These are phyloP conservation scores for Lepidocyrtinus sp. DNA, from an alignment of 2,888 invertebrate species.

Conservation along the genomic window DNA sequence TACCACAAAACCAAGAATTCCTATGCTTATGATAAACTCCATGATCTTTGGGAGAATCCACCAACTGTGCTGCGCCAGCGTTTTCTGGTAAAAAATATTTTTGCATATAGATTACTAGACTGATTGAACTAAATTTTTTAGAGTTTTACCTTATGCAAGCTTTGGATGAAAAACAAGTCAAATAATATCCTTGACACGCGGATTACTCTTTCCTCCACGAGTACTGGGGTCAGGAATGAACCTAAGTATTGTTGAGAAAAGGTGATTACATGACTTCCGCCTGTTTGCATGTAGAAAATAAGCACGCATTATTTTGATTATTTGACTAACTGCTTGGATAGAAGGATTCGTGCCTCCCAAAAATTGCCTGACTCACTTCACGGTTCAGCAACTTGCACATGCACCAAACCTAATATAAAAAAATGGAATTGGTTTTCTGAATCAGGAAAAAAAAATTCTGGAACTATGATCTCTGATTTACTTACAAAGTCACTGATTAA, in stretches of 20 bases:
- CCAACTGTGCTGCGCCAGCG: conserved; percentile 30
- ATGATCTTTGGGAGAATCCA: conserved; percentile 57
- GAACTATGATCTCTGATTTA: neutral
- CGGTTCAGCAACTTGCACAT: conserved; percentile 48
- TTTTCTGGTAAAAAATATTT: conserved; percentile 28
- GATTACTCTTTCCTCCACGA: conserved; percentile 55
- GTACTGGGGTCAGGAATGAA: conserved; percentile 46
- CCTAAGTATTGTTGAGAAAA: conserved; percentile 22
- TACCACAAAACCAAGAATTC: conserved; percentile 51
- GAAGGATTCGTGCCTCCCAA: conserved; percentile 49
- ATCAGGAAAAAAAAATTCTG: neutral
- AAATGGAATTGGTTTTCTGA: neutral
- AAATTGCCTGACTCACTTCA: conserved; percentile 56
- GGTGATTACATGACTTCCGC: too few species aligned
- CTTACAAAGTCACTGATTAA: conserved; percentile 55
- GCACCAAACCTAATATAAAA: conserved; percentile 50
- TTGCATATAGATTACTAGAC: neutral
- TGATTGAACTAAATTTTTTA: neutral
- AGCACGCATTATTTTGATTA: neutral
- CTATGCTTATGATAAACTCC: conserved; percentile 51
- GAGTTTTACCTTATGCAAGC: conserved; percentile 43
- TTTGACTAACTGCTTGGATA: conserved; percentile 50
- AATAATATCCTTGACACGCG: conserved; percentile 46
- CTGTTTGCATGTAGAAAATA: neutral
- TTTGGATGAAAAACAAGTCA: conserved; percentile 50